Conservation (phyloP, 2,888 invertebrate species). For the Coelopa pilipes region DNA sequence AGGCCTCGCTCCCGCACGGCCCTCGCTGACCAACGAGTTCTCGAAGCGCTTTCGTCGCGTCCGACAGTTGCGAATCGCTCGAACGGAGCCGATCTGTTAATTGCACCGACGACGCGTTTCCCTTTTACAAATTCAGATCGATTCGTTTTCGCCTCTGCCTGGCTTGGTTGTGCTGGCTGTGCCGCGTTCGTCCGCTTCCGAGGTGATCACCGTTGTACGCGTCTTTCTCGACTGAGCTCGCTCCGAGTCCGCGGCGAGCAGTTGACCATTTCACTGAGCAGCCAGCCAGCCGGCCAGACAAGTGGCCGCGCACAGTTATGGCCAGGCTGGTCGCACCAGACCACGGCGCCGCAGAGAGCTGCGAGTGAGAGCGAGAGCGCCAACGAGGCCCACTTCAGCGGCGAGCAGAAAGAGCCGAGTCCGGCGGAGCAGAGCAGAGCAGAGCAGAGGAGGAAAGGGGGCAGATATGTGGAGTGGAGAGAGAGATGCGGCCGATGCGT, state of each 20-base stretch:
- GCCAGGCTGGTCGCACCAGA: conserved; percentile 22
- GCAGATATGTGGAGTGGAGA: background rate
- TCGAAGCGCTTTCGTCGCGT: background rate
- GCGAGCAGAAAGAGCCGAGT: background rate
- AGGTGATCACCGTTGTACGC: conserved; percentile 55
- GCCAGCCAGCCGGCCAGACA: conserved; percentile 32
- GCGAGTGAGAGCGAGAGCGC: background rate
- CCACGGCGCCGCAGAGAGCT: conserved; percentile 5
- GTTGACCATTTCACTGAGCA: conserved; percentile 55
- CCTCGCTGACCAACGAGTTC: background rate
- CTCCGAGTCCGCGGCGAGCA: conserved; percentile 46
- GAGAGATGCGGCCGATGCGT: conserved; percentile 3
- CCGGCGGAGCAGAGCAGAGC: conserved; percentile 1
- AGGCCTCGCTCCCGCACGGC: too few relatives aligned
- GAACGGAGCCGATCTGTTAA: background rate
- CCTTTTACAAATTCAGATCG: background rate
- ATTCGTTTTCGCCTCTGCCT: background rate
- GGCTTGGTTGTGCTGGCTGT: background rate
- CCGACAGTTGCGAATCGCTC: background rate
- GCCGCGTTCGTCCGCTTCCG: conserved; percentile 19
- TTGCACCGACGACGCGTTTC: conserved; percentile 7
- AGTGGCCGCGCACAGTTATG: conserved; percentile 40
- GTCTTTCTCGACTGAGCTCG: conserved; percentile 57
- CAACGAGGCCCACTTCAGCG: too few relatives aligned
- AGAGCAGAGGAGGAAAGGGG: background rate